phyloP scores from a whole-genome alignment of 2,888 invertebrate species.

The Parthenolecanium corni region DNA sequence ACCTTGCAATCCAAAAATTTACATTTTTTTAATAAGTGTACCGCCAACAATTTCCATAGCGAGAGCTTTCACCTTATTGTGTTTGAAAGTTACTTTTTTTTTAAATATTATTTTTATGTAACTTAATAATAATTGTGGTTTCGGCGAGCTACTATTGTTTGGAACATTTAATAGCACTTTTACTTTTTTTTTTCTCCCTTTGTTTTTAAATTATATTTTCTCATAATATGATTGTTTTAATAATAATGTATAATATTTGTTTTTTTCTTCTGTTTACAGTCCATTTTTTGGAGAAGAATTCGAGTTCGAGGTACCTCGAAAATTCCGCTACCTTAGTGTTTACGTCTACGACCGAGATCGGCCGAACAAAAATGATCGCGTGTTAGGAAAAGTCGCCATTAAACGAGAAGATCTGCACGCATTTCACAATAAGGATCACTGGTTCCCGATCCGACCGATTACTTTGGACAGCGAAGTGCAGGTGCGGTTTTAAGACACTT shows the following conservation, averaged over 20 bases:
- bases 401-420: slow-evolving; percentile 73
- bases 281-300: slow-evolving; percentile 90
- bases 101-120: too few species aligned
- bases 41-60: too few species aligned
- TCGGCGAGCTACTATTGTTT: too few species aligned
- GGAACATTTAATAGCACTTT: too few species aligned
- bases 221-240: background rate
- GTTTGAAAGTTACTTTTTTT: too few species aligned
- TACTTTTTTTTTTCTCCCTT: too few species aligned
- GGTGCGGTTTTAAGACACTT: slow-evolving; percentile 41
- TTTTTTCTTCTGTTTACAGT: slow-evolving; percentile 39
- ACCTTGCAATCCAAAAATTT: too few species aligned
- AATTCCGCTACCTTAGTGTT: slow-evolving; percentile 77
- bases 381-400: slow-evolving; percentile 74
- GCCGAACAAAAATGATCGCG: slow-evolving; percentile 71
- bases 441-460: slow-evolving; percentile 75
- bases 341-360: slow-evolving; percentile 79
- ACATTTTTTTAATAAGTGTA: too few species aligned
- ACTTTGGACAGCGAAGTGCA: slow-evolving; percentile 86
- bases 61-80: too few species aligned
- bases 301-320: slow-evolving; percentile 80
- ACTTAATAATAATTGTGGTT: too few species aligned
- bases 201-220: too few species aligned
- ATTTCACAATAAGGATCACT: slow-evolving; percentile 76
- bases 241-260: background rate